Percentiles rank a stretch among this genome's conserved stretches.
Conservation (phyloP, 2,888 invertebrate genomes). For the Serrognathus titanus region DNA sequence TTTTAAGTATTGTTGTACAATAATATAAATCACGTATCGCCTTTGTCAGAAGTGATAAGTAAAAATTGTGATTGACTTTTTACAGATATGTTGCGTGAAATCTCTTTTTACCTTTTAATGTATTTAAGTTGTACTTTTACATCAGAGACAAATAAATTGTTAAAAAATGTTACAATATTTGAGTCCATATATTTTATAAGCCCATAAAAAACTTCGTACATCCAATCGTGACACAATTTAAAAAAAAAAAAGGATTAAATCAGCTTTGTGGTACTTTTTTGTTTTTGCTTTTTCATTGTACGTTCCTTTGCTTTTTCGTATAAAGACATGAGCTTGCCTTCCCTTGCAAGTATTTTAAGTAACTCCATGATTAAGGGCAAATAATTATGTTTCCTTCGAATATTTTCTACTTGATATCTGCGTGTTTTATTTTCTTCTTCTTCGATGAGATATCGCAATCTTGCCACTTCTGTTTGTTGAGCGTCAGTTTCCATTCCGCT, state of each 20-base stretch:
- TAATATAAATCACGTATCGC: too few relatives aligned
- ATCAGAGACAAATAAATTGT: too few relatives aligned
- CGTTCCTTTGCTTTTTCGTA: constrained; percentile 86
- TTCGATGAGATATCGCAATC: constrained; percentile 73
- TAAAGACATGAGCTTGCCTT: constrained; percentile 82
- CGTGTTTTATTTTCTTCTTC: constrained; percentile 83
- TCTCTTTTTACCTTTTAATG: too few relatives aligned
- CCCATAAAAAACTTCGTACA: too few relatives aligned
- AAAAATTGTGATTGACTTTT: too few relatives aligned
- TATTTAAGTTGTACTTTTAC: too few relatives aligned
- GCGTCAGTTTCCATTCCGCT: constrained; percentile 71
- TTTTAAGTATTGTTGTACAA: too few relatives aligned
- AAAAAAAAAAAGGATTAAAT: background rate
- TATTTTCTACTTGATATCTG: constrained; percentile 84
- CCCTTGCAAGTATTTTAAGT: constrained; percentile 85
- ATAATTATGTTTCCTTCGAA: constrained; percentile 94
- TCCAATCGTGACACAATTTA: background rate
- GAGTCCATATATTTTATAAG: too few relatives aligned
- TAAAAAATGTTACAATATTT: too few relatives aligned
- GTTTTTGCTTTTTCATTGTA: constrained; percentile 61
- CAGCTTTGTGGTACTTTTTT: constrained; percentile 51
- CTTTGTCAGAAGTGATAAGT: too few relatives aligned
- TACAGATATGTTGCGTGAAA: too few relatives aligned
- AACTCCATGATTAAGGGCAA: constrained; percentile 94
- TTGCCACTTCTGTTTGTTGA: constrained; percentile 71